Evolutionary conservation across 2,113 vertebrate genomes (phyloP).

Genomic region (Dicerorhinus sumatrensis): DNA sequence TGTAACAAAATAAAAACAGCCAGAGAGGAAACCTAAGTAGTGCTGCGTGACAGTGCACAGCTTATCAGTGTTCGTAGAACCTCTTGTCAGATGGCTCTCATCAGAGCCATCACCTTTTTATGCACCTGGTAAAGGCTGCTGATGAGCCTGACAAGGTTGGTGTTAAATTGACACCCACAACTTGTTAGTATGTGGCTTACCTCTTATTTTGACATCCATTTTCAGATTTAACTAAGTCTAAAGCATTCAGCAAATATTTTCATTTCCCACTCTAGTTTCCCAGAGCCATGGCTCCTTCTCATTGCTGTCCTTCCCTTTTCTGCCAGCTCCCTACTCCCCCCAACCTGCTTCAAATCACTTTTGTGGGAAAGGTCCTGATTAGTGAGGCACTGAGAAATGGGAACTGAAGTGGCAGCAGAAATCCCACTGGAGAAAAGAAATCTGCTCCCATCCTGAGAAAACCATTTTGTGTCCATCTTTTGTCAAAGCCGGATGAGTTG

Average conservation of each 20-base stretch:
- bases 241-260: slow-evolving; percentile 72
- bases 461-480: slow-evolving; percentile 60
- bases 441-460: slow-evolving; percentile 63
- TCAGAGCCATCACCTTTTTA: slow-evolving; percentile 73
- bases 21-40: slow-evolving; percentile 74
- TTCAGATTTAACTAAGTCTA: slow-evolving; percentile 74
- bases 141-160: slow-evolving; percentile 77
- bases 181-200: slow-evolving; percentile 82
- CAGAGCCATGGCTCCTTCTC: neutral
- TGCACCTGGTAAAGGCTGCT: slow-evolving; percentile 66
- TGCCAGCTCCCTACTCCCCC: neutral
- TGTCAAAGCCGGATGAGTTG: slow-evolving; percentile 65
- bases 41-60: slow-evolving; percentile 76
- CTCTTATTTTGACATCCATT: slow-evolving; percentile 84
- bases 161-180: slow-evolving; percentile 84
- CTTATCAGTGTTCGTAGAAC: slow-evolving; percentile 70
- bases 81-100: slow-evolving; percentile 42
- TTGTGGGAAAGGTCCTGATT: slow-evolving; percentile 77
- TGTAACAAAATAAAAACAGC: slow-evolving; percentile 82
- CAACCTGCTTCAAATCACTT: slow-evolving; percentile 38
- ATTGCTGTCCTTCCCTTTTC: neutral
- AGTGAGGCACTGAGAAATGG: slow-evolving; percentile 68
- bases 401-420: slow-evolving; percentile 67
- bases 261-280: slow-evolving; percentile 44
- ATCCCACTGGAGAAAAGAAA: slow-evolving; percentile 57